A percentile compares a stretch with the other conserved stretches of the same genome.
phyloP scores from a whole-genome alignment of 2,888 invertebrate genomes.

The Drosophila leonis region DNA sequence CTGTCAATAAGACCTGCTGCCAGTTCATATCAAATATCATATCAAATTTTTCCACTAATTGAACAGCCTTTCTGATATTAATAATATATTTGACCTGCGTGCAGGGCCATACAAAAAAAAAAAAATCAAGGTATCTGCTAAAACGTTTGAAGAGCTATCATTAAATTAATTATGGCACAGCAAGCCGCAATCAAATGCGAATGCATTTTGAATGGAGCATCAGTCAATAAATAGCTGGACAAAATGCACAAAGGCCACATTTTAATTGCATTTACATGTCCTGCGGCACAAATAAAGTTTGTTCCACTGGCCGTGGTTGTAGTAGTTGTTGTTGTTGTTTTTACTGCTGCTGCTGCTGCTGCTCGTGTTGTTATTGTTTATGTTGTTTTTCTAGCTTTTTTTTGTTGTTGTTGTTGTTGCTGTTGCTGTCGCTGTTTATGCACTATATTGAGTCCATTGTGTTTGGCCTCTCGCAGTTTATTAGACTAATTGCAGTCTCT shows the following conservation, averaged over 20 bases:
- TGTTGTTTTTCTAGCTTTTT: conserved; percentile 17
- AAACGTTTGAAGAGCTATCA: conserved; percentile 40
- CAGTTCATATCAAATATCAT: background rate
- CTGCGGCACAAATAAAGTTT: conserved; percentile 53
- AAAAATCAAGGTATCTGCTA: conserved; percentile 1
- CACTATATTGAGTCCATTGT: conserved; percentile 56
- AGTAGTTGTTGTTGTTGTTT: conserved; percentile 20
- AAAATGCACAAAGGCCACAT: conserved; percentile 56
- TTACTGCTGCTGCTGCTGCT: conserved; percentile 41
- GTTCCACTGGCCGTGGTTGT: conserved; percentile 13
- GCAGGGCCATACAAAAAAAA: background rate
- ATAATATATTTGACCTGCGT: background rate
- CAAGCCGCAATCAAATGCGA: conserved; percentile 56
- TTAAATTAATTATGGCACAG: conserved; percentile 72
- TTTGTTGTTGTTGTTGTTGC: conserved; percentile 23
- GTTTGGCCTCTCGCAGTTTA: conserved; percentile 68
- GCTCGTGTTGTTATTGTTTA: conserved; percentile 52
- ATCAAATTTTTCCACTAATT: background rate
- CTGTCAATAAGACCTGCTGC: background rate
- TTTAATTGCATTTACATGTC: conserved; percentile 82
- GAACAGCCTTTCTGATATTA: background rate
- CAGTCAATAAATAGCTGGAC: conserved; percentile 61
- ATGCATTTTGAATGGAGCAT: conserved; percentile 46
- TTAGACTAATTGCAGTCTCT: conserved; percentile 64
- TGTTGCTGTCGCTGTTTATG: conserved; percentile 57